phyloP scores from a whole-genome alignment of 1,140 invertebrate species.

The Sinella curviseta region DNA sequence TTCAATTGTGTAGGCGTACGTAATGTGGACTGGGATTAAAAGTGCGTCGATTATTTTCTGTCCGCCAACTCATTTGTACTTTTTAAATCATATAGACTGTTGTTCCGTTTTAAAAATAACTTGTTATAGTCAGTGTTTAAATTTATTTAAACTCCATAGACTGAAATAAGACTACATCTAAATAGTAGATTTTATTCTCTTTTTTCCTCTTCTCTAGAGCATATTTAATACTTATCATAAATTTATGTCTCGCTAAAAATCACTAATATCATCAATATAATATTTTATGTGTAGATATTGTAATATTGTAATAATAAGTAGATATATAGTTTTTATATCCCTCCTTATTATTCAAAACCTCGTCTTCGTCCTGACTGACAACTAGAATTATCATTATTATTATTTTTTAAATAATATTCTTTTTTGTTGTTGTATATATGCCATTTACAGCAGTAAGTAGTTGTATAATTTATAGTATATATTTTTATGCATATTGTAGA shows the following conservation, averaged over 20 bases:
- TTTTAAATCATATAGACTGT: background rate
- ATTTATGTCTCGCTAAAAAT: slow-evolving; percentile 3
- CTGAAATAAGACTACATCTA: slow-evolving; percentile 23
- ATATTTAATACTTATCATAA: background rate
- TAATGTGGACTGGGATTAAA: no score
- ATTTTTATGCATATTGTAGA: background rate
- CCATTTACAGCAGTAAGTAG: background rate
- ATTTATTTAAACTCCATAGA: slow-evolving; percentile 21
- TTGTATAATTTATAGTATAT: background rate
- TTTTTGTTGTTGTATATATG: background rate
- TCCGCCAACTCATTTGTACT: no score
- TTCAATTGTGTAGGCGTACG: no score
- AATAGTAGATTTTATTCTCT: slow-evolving; percentile 11
- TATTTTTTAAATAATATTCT: background rate
- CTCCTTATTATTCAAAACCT: background rate
- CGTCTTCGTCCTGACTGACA: background rate
- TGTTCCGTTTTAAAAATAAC: background rate
- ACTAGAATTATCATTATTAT: slow-evolving; percentile 4
- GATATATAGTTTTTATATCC: background rate
- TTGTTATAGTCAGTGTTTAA: background rate
- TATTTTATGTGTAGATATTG: background rate
- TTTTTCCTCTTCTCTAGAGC: background rate
- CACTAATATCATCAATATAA: slow-evolving; percentile 21
- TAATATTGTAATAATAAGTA: background rate
- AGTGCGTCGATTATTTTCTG: no score